A percentile compares a stretch with the other conserved stretches of the same genome.
These are phyloP conservation scores for Carassius gibelio DNA, from an alignment of 2,113 vertebrate species.

Conservation along the genomic window DNA sequence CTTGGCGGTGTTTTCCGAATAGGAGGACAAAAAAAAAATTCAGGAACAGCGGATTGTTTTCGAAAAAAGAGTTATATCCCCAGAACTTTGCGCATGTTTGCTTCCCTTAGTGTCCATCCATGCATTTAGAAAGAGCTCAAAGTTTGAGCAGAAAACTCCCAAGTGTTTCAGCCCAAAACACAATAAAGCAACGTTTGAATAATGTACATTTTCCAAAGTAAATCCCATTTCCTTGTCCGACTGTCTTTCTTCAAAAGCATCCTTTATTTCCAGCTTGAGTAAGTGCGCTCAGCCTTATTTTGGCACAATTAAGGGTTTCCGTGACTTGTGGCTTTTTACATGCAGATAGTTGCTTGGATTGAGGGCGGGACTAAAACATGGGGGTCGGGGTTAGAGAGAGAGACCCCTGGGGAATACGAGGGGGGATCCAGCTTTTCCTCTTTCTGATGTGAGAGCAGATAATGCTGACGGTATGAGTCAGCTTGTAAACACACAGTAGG, in stretches of 20 bases:
- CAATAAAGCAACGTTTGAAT: constrained; percentile 59
- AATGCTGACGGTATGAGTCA: constrained; percentile 6
- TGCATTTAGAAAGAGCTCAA: constrained; percentile 60
- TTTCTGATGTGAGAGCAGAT: constrained; percentile 67
- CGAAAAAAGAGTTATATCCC: constrained; percentile 51
- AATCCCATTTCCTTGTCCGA: constrained; percentile 56
- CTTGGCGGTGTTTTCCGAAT: constrained; percentile 17
- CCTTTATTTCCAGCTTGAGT: constrained; percentile 52
- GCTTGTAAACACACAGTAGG: background rate
- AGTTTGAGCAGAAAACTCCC: constrained; percentile 62
- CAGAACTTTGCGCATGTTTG: constrained; percentile 69
- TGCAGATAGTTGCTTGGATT: constrained; percentile 74
- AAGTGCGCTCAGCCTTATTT: constrained; percentile 65
- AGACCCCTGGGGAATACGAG: constrained; percentile 72
- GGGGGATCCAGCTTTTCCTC: constrained; percentile 68
- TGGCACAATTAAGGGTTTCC: constrained; percentile 73
- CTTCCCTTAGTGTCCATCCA: constrained; percentile 66
- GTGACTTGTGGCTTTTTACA: constrained; percentile 70
- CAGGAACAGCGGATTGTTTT: constrained; percentile 34
- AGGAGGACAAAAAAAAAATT: background rate
- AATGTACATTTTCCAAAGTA: constrained; percentile 44
- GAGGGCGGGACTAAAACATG: constrained; percentile 75
- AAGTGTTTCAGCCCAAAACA: constrained; percentile 65
- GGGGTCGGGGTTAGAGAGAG: constrained; percentile 60
- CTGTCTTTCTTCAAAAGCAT: constrained; percentile 51